Conservation (phyloP, 2,888 invertebrate species). For the Microctonus hyperodae region DNA sequence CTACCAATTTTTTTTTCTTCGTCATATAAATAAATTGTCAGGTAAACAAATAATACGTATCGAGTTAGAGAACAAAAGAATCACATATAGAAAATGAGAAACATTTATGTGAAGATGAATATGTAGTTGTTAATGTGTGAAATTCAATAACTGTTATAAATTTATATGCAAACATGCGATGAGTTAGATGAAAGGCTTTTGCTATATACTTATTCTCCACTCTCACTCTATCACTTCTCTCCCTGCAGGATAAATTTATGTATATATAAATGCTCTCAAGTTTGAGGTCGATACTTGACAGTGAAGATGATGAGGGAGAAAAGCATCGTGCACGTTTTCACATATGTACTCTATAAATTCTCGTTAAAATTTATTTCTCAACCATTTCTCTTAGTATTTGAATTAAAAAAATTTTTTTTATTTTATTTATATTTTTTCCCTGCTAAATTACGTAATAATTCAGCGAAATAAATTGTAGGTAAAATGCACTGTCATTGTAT, state of each 20-base stretch:
- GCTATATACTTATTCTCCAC: background rate
- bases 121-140: slow-evolving; percentile 3
- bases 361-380: background rate
- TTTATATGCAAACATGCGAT: slow-evolving; percentile 5
- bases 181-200: slow-evolving; percentile 3
- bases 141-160: slow-evolving; percentile 23
- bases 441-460: background rate
- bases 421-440: too few relatives aligned
- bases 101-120: background rate
- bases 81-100: background rate
- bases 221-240: background rate
- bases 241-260: background rate
- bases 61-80: too few relatives aligned
- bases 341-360: background rate
- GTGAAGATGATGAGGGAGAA: background rate
- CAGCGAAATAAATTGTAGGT: background rate
- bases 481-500: too few relatives aligned
- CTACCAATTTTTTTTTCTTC: background rate
- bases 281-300: background rate
- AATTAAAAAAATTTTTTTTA: background rate
- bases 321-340: background rate
- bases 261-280: background rate
- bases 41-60: too few relatives aligned
- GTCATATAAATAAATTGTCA: background rate
- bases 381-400: background rate